Conservation (phyloP, 2,888 invertebrate species). For the Meganola albula region DNA sequence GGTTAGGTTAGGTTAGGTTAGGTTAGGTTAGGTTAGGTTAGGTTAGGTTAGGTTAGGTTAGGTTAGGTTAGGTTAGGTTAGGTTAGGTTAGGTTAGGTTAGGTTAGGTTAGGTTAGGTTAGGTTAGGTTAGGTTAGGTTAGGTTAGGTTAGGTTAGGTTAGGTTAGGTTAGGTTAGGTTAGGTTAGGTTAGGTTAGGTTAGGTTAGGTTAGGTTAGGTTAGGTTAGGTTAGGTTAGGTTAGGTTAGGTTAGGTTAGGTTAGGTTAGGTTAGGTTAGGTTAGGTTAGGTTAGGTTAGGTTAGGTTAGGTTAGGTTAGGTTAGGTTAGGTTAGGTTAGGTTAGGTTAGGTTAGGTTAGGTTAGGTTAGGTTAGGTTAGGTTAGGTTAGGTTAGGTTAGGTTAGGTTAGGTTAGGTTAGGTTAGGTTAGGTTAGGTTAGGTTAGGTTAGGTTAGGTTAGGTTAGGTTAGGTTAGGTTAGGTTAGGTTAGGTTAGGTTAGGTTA, state of each 20-base stretch:
- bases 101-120: constrained; percentile 12
- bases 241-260: constrained; percentile 10
- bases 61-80: constrained; percentile 19
- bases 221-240: constrained; percentile 9
- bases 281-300: constrained; percentile 12
- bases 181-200: constrained; percentile 15
- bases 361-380: constrained; percentile 10
- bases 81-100: constrained; percentile 17
- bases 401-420: constrained; percentile 4
- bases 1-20: constrained; percentile 10
- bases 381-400: constrained; percentile 6
- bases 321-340: constrained; percentile 10
- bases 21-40: constrained; percentile 13
- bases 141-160: too few species aligned
- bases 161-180: constrained; percentile 11
- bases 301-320: constrained; percentile 10
- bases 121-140: constrained; percentile 13
- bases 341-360: constrained; percentile 10
- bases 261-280: constrained; percentile 10
- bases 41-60: constrained; percentile 16
- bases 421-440: constrained; percentile 8
- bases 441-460: constrained; percentile 13
- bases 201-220: constrained; percentile 11
- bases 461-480: constrained; percentile 12
- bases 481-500: constrained; percentile 11